These are phyloP conservation scores for Tangara arthus DNA, from an alignment of 2,797 vertebrate genomes.

Conservation along the genomic window DNA sequence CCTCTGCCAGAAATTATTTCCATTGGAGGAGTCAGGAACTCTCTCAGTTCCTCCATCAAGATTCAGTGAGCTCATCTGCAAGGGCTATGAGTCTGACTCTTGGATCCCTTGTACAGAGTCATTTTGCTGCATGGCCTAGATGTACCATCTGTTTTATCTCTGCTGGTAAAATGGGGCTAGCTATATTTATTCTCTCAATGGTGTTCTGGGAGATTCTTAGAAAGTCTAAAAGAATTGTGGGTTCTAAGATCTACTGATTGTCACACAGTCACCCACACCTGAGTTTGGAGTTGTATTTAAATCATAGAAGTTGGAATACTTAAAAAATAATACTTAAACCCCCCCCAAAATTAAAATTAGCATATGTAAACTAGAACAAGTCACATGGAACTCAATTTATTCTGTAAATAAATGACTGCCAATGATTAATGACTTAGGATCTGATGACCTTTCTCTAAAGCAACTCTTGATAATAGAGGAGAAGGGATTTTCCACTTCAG, in stretches of 20 bases:
- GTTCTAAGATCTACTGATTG: not conserved
- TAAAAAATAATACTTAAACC: not conserved
- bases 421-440: not conserved
- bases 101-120: slow-evolving; percentile 11
- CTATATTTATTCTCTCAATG: slow-evolving; percentile 29
- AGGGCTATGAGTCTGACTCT: slow-evolving; percentile 24
- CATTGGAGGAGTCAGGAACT: slow-evolving; percentile 25
- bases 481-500: slow-evolving; percentile 30
- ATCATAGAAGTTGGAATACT: not conserved
- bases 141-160: slow-evolving; percentile 44
- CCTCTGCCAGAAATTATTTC: slow-evolving; percentile 53
- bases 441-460: slow-evolving; percentile 18
- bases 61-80: slow-evolving; percentile 30
- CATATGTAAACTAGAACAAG: not conserved
- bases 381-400: not conserved
- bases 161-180: not conserved
- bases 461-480: not conserved
- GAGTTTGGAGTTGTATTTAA: not conserved
- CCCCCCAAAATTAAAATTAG: fast-evolving
- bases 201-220: not conserved
- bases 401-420: not conserved
- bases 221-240: not conserved
- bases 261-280: not conserved
- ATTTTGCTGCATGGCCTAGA: slow-evolving; percentile 44
- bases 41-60: slow-evolving; percentile 34